phyloP scores from a whole-genome alignment of 2,888 invertebrate species.

The Reticulitermes lucifugus region DNA sequence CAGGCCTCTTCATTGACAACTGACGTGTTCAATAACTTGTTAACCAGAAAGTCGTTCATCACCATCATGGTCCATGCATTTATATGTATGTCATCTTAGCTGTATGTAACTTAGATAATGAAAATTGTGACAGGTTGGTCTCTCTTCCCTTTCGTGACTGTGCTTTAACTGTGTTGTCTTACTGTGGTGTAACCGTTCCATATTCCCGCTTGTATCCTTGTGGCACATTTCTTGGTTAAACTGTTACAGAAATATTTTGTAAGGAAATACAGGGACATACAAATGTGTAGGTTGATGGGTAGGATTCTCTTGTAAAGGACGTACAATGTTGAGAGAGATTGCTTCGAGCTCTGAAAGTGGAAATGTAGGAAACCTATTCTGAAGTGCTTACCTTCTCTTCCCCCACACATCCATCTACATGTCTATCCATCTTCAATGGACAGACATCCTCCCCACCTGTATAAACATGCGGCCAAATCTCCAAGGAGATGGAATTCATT shows the following conservation, averaged over 20 bases:
- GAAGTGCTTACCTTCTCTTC: conserved; percentile 15
- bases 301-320: not conserved
- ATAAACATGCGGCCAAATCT: conserved; percentile 37
- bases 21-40: too few relatives aligned
- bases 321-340: too few relatives aligned
- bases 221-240: too few relatives aligned
- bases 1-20: too few relatives aligned
- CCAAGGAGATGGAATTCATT: conserved; percentile 38
- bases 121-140: too few relatives aligned
- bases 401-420: not conserved
- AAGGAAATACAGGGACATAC: not conserved
- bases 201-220: too few relatives aligned
- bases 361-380: not conserved
- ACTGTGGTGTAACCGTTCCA: too few relatives aligned
- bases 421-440: conserved; percentile 10
- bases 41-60: too few relatives aligned
- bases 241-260: too few relatives aligned
- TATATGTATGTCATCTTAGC: not conserved
- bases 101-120: not conserved
- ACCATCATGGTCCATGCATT: not conserved
- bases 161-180: too few relatives aligned
- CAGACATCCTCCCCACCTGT: conserved; percentile 34
- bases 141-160: too few relatives aligned
- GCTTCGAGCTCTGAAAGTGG: not conserved
- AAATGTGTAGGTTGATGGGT: not conserved